A percentile compares a stretch with the other conserved stretches of the same genome.
Evolutionary conservation across 1,140 invertebrate genomes (phyloP).

Genomic region (Aphis gossypii): DNA sequence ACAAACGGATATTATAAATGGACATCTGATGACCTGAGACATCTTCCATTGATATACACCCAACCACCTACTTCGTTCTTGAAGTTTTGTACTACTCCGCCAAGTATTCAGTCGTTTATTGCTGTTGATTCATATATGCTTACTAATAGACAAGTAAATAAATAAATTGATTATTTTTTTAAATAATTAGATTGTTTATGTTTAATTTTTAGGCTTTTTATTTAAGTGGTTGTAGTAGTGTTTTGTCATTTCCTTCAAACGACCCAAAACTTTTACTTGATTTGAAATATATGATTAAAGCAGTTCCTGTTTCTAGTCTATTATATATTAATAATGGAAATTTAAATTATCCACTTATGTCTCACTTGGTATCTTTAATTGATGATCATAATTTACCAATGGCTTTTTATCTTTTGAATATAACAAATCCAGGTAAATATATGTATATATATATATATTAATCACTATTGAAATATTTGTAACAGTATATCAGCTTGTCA

Average conservation of each 20-base stretch:
- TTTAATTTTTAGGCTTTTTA: constrained; percentile 36
- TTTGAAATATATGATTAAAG: constrained; percentile 49
- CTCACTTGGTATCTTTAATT: constrained; percentile 24
- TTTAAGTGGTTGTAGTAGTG: constrained; percentile 47
- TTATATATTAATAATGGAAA: constrained; percentile 20
- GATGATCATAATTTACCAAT: constrained; percentile 38
- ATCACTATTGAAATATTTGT: not conserved
- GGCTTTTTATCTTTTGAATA: constrained; percentile 42
- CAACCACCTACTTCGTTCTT: constrained; percentile 46
- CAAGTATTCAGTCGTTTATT: constrained; percentile 36
- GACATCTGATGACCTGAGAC: constrained; percentile 39
- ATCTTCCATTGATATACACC: constrained; percentile 51
- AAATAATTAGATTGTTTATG: not conserved
- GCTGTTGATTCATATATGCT: constrained; percentile 45
- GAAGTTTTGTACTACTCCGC: constrained; percentile 15
- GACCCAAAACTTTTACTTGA: constrained; percentile 45
- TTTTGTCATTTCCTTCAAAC: constrained; percentile 40
- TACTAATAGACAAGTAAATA: constrained; percentile 39
- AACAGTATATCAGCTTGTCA: not conserved
- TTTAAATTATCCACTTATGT: constrained; percentile 24
- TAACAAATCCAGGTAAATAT: constrained; percentile 45
- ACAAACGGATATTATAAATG: constrained; percentile 28
- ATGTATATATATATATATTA: not conserved
- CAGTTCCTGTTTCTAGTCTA: constrained; percentile 43
- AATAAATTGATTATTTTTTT: not conserved